Conservation (phyloP, 2,888 invertebrate genomes). For the Acleris laterana region DNA sequence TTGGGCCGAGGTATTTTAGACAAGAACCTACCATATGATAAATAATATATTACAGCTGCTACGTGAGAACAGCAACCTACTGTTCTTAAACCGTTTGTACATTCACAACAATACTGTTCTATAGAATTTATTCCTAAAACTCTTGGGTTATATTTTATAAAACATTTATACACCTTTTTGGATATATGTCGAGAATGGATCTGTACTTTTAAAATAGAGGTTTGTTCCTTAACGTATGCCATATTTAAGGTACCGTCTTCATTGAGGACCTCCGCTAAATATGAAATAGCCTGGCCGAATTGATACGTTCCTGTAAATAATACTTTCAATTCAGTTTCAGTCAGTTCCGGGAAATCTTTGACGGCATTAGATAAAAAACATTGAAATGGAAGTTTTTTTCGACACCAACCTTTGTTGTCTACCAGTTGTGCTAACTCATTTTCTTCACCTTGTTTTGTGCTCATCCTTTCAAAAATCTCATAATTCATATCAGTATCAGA, state of each 20-base stretch:
- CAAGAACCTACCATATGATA: too few species aligned
- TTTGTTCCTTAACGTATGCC: slow-evolving; percentile 1
- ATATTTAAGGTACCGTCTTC: slow-evolving; percentile 4
- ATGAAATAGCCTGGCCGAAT: slow-evolving; percentile 5
- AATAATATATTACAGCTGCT: too few species aligned
- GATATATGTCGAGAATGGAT: background rate
- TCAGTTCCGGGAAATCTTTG: slow-evolving; percentile 3
- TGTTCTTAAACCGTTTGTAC: too few species aligned
- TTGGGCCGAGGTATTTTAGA: too few species aligned
- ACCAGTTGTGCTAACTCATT: too few species aligned
- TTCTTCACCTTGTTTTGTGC: too few species aligned
- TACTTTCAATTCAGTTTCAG: slow-evolving; percentile 6
- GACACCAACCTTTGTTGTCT: background rate
- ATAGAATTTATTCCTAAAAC: too few species aligned
- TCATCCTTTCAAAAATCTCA: too few species aligned
- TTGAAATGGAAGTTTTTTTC: slow-evolving; percentile 9
- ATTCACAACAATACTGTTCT: too few species aligned
- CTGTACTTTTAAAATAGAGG: slow-evolving; percentile 10
- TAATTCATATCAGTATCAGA: too few species aligned
- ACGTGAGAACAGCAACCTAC: too few species aligned
- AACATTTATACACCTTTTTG: slow-evolving; percentile 2
- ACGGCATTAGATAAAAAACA: background rate
- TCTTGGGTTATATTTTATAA: background rate
- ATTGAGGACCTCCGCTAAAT: slow-evolving; percentile 11
- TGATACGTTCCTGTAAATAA: slow-evolving; percentile 10